Base-by-base conservation (phyloP, 1,140 invertebrate genomes). In the Neodiprion pinetum region DNA sequence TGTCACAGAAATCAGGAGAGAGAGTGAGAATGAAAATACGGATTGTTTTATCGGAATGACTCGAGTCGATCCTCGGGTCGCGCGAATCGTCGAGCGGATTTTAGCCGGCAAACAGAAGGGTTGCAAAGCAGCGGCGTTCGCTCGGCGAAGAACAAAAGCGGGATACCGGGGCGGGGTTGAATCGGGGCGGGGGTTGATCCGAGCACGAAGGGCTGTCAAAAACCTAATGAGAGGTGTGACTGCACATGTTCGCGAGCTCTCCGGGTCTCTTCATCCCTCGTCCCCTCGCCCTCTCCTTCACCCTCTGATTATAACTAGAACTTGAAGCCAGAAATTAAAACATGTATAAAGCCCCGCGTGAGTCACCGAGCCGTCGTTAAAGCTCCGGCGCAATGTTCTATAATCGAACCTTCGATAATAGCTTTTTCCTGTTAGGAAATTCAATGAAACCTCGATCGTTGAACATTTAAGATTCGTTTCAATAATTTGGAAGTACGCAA, bases 151-250 rank as follows among this genome's bases (percentile, higher is more conserved):
- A 87, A 88, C 85, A 88, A 88, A 87, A 84, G 80, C 80, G 80
- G 74, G 78, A 75, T 77, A 84, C 73, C 79, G 80, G 79, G 77
- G 80, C 80, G 85, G 85, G 84, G 53, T 61, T 86, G 84, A 84
- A 85, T 83, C 84, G 85, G 83, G 83, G 81, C 73, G 83, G 80
- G 82, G 48, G 23, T 82, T 84, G 86, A 87, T 88, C 83, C 86
- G 82, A 81, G 84, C 84, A 86, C 87, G 86, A 88, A 87, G 85
- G 85, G 87, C 86, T 89, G 87, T 89, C 87, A 89, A 89, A 89
- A 89, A 89, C 84, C 82, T 89, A 89, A 89, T 88, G 87, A 89
- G 87, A 89, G 87, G 87, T 89, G 87, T 88, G 86, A 89, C 87
- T 88, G 86, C 86, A 89, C 87, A 89, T 88, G 87, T 87, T 87